Evolutionary conservation across 1,140 invertebrate genomes (phyloP), one percentile per base, ranked within the genome.

Genomic region (Drosophila trapezifrons): DNA sequence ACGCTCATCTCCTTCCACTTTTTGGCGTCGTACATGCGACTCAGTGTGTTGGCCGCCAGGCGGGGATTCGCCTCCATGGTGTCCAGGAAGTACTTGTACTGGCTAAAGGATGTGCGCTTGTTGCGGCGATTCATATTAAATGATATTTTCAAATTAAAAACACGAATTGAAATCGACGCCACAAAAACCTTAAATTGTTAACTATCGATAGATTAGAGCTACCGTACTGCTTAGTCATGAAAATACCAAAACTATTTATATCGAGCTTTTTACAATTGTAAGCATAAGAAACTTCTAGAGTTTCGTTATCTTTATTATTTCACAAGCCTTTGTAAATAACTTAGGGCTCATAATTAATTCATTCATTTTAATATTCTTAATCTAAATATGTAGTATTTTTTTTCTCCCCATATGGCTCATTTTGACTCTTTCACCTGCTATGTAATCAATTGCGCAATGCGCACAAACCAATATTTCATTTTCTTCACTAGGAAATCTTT

Each of bases 1-100:
- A 82, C 73, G 37, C 86, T 73, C 18, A 92, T 52, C 42, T 92
- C 83, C n/a, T 83, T 90, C 91, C 91, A 92, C 51, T 91, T 90
- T 27, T 73, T 80, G 2, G 66, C 46, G 27, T 92, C 90, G 22
- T 80, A 62, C n/a, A 77, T 59, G 46, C 91, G 85, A 27, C 80
- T 69, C 43, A 83, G 40, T 45, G 62, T 73, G 56, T 84, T 90
- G 37, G 74, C 78, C 17, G 83, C 80, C 62, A 92, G 76, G 29
- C 80, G 73, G 18, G 84, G 78, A 72, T 92, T 89, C 46, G 62
- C 78, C 75, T 92, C 91, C 83, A 92, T 92, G 22, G 81, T 71
- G 43, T 92, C 82, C 27, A 92, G 79, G 32, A 89, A 92, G 56
- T 90, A 82, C 52, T 89, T 78, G 43, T 92, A 92, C 45, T 92